These are phyloP conservation scores for Planiliza haematocheilus DNA, from an alignment of 2,113 vertebrate species.

Conservation along the genomic window DNA sequence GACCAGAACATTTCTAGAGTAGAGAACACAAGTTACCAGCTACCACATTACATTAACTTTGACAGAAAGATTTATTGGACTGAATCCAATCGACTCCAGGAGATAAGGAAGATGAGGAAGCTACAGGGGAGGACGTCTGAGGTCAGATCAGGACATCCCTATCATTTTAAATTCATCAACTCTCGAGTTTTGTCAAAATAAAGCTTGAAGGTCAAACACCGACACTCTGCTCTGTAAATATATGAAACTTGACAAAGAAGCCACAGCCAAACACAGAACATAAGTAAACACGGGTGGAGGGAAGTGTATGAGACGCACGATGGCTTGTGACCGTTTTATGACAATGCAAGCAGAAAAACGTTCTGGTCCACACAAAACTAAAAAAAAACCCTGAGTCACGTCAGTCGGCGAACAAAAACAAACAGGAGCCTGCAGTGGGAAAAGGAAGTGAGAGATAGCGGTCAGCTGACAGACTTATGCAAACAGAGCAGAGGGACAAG, in stretches of 20 bases:
- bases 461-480: slow-evolving; percentile 23
- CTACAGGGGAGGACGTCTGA: too few species aligned
- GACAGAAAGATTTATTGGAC: too few species aligned
- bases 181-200: too few species aligned
- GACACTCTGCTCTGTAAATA: neutral
- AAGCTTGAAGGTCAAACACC: neutral
- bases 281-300: neutral
- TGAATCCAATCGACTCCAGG: too few species aligned
- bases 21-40: too few species aligned
- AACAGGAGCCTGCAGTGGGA: neutral
- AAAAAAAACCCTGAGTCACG: neutral
- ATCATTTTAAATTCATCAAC: too few species aligned
- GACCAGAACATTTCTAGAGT: too few species aligned
- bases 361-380: neutral
- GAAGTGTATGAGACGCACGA: neutral
- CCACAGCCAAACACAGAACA: neutral
- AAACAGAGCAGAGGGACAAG: neutral
- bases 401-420: neutral
- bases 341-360: neutral
- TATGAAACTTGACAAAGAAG: neutral
- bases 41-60: too few species aligned
- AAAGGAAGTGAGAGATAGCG: slow-evolving; percentile 26
- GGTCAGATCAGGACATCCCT: too few species aligned
- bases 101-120: too few species aligned
- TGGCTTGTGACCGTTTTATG: neutral